Base-by-base conservation (phyloP, 2,888 invertebrate genomes). In the Clusia tigrina region DNA sequence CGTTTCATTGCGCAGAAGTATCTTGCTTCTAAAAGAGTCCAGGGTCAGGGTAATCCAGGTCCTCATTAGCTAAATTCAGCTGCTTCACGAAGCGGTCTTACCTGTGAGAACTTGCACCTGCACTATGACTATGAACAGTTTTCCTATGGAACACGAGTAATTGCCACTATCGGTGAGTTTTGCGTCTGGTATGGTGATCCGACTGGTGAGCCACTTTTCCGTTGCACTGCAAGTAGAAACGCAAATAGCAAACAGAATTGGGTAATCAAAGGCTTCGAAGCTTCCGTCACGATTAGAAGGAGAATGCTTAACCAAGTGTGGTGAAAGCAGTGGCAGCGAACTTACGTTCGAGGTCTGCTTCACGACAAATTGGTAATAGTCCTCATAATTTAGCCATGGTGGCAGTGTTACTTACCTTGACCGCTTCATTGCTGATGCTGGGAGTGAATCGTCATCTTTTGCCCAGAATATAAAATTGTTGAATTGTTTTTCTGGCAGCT, bases 81-180 rank as follows among this genome's bases (percentile, higher is more conserved):
- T n/a, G 3, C 17, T 17, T 22, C 9, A 23, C 12, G 26, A 52
- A 54, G 6, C 17, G 6, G 52, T 65, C 85, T 86, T 85, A 90
- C 90, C 90, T 79, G 89, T 90, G 67, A 90, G 83, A 61, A 90
- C 89, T 74, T 90, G 89, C 61, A 90, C 89, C 77, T 89, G 88
- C 60, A 89, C 88, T 25, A 87, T 85, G 17, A 87, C 88, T 74
- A 87, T 88, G 56, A 89, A 89, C 72, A 89, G 87, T 74, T 89
- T 87, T 67, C 87, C 87, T 68, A 90, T 85, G 58, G 87, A 85
- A 78, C 90, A 90, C 25, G 87, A 86, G 76, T 90, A 90, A 38
- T 87, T 87, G 15, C 90, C 90, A 73, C 88, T 89, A 78, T 90
- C 89, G 63, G 86, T 86, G 77, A 89, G 88, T 66, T 87, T 87